Conservation (phyloP, 2,797 vertebrate genomes). For the Sebastes jordani region DNA sequence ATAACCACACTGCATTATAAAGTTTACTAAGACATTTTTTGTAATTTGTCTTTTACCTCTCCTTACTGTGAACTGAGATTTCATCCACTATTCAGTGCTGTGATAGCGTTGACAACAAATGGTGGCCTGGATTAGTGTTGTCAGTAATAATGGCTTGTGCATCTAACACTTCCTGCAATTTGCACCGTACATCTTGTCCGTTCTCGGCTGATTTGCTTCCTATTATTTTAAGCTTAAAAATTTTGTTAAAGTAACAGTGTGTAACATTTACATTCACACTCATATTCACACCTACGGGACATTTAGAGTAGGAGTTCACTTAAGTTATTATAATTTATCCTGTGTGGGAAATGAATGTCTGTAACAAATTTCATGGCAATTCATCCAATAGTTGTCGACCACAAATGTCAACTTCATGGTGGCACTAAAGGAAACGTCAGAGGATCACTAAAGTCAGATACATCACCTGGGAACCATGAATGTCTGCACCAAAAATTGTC, state of each 20-base stretch:
- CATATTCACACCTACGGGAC: no score
- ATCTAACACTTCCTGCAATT: not conserved
- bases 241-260: not conserved
- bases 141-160: not conserved
- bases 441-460: no score
- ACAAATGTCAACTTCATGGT: no score
- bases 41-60: not conserved
- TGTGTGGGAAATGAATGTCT: no score
- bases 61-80: not conserved
- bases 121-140: not conserved
- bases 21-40: not conserved
- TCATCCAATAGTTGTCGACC: no score
- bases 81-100: not conserved
- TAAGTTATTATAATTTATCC: no score
- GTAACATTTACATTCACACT: no score
- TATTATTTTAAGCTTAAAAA: not conserved
- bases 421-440: fast-evolving
- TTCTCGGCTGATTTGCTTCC: not conserved
- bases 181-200: not conserved
- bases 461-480: no score
- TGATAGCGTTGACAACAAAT: not conserved
- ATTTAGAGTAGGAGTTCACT: no score
- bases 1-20: not conserved
- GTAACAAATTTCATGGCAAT: no score
- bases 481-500: no score